Evolutionary conservation across 2,888 invertebrate genomes (phyloP).

Genomic region (Latheticus oryzae): DNA sequence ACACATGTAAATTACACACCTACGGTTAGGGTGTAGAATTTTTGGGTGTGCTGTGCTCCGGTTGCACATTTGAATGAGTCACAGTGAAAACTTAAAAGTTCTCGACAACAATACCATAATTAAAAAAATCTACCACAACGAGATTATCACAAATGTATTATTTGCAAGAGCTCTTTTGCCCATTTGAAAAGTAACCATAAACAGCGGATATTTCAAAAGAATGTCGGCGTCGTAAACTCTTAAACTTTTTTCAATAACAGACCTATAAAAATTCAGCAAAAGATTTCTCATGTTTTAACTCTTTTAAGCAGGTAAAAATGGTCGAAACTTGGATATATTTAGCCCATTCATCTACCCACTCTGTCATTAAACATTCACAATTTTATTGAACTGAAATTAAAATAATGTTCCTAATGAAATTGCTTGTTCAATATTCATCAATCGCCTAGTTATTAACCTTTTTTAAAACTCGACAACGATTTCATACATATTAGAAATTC

Average conservation of each 20-base stretch:
- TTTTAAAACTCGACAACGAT: no score
- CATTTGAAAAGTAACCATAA: no score
- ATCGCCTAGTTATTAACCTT: background rate
- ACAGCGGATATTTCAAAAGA: slow-evolving; percentile 38
- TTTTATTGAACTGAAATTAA: slow-evolving; percentile 18
- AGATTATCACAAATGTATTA: slow-evolving; percentile 46
- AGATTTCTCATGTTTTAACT: slow-evolving; percentile 28
- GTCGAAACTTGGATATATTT: background rate
- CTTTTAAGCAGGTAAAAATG: slow-evolving; percentile 21
- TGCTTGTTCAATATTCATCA: slow-evolving; percentile 10
- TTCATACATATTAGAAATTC: no score
- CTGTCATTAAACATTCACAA: slow-evolving; percentile 8
- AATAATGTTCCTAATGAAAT: slow-evolving; percentile 12
- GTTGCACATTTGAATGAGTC: slow-evolving; percentile 46
- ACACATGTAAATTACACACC: slow-evolving; percentile 52
- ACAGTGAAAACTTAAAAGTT: slow-evolving; percentile 43
- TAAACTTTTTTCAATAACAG: slow-evolving; percentile 12
- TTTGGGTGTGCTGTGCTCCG: slow-evolving; percentile 49
- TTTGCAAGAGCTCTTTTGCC: slow-evolving; percentile 51
- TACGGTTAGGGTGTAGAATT: slow-evolving; percentile 53
- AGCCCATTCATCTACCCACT: slow-evolving; percentile 10
- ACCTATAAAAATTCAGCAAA: slow-evolving; percentile 28
- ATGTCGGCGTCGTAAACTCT: slow-evolving; percentile 31
- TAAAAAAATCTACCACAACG: no score
- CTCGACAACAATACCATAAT: slow-evolving; percentile 13